Evolutionary conservation across 2,113 vertebrate species (phyloP).

Genomic region (Siniperca chuatsi): DNA sequence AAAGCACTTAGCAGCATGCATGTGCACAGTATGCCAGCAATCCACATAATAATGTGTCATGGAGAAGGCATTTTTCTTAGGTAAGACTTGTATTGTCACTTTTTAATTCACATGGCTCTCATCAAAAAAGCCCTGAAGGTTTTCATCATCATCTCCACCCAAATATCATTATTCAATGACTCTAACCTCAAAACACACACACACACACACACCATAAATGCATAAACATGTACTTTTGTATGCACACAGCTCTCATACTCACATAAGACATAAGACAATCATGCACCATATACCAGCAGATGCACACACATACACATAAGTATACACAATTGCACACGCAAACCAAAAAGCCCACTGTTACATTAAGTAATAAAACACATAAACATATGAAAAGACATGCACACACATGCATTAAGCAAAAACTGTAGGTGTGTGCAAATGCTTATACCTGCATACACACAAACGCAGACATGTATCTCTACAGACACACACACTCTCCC

Average conservation of each 20-base stretch:
- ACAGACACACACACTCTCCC: conserved; percentile 14
- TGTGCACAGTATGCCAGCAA: neutral
- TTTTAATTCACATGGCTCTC: conserved; percentile 76
- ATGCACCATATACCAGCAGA: conserved; percentile 20
- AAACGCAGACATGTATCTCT: neutral
- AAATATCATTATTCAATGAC: conserved; percentile 57
- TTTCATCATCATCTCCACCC: conserved; percentile 59
- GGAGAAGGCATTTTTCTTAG: conserved; percentile 71
- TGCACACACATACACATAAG: neutral
- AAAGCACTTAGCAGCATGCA: conserved; percentile 30
- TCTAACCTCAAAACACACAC: conserved; percentile 28
- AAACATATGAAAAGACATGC: neutral
- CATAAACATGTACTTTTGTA: conserved; percentile 1
- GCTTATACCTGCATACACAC: conserved; percentile 9
- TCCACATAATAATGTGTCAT: conserved; percentile 57
- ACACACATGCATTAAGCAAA: neutral
- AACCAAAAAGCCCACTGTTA: neutral
- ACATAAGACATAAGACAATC: neutral
- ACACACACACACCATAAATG: conserved; percentile 18
- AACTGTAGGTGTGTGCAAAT: neutral
- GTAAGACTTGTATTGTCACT: conserved; percentile 69
- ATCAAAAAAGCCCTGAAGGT: conserved; percentile 76
- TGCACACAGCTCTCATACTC: neutral
- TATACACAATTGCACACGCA: neutral
- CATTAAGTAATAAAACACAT: neutral